phyloP scores from a whole-genome alignment of 2,113 vertebrate species.

The Sturnus vulgaris region DNA sequence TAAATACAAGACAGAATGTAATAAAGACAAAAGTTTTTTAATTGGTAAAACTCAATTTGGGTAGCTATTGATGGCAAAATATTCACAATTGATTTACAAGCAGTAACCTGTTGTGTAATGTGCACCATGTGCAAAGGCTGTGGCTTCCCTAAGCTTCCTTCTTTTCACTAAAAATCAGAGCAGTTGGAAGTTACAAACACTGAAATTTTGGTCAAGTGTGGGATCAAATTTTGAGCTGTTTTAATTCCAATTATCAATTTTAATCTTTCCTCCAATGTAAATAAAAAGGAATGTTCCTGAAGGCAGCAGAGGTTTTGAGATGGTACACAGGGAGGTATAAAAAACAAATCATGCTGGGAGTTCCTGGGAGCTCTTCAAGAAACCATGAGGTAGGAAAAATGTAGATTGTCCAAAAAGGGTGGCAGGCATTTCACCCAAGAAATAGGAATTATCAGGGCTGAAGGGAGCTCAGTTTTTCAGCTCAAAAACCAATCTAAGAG shows the following conservation, averaged over 20 bases:
- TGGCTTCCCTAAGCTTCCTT: neutral
- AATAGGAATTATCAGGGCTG: neutral
- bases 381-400: neutral
- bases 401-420: neutral
- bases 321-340: neutral
- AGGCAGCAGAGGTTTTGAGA: neutral
- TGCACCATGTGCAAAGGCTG: neutral
- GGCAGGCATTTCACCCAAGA: neutral
- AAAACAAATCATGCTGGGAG: neutral
- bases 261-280: neutral
- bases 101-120: fast-evolving
- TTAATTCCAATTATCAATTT: neutral
- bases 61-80: neutral
- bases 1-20: neutral
- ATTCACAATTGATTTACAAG: neutral
- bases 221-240: neutral
- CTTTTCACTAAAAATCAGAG: neutral
- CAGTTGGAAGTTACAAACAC: neutral
- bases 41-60: neutral
- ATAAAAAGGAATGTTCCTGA: neutral
- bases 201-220: fast-evolving
- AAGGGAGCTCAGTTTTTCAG: neutral
- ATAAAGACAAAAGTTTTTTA: neutral
- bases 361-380: neutral
- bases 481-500: neutral